Conservation (phyloP, 35 echinoderm and acorn worm species). For the Apostichopus japonicus region DNA sequence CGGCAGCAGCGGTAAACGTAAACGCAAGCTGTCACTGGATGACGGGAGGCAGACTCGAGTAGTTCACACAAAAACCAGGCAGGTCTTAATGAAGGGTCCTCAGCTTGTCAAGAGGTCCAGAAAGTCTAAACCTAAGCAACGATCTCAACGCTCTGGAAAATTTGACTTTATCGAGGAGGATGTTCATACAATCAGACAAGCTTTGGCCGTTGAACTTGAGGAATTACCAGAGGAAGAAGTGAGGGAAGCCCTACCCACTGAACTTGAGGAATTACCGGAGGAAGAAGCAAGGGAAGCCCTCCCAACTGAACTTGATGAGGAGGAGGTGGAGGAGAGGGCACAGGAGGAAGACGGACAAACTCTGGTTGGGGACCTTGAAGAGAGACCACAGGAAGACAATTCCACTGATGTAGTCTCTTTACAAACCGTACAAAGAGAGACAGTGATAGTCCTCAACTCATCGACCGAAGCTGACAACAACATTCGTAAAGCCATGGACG, state of each 20-base stretch:
- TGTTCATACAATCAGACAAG: conserved; percentile 30
- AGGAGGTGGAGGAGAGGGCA: not conserved
- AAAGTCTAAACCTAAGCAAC: conserved; percentile 33
- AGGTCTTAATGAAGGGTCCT: conserved; percentile 70
- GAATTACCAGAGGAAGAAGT: not conserved
- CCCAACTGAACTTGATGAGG: not conserved
- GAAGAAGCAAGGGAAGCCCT: conserved; percentile 16
- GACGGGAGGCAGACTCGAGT: conserved; percentile 56
- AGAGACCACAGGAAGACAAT: not conserved
- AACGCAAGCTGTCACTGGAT: not conserved
- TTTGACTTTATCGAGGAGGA: conserved; percentile 52
- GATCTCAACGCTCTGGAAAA: not conserved
- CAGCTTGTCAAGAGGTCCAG: conserved; percentile 33
- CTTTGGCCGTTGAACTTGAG: conserved; percentile 8
- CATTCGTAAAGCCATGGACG: conserved; percentile 35
- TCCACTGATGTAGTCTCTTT: not conserved
- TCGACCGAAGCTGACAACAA: conserved; percentile 41
- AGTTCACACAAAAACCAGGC: conserved; percentile 80
- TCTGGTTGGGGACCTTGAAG: not conserved
- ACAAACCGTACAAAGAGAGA: not conserved
- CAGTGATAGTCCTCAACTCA: conserved; percentile 33
- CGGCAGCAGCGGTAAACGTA: not conserved
- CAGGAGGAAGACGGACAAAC: not conserved
- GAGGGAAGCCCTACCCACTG: conserved; percentile 6
- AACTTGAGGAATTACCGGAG: not conserved